These are phyloP conservation scores for Xestobium rufovillosum DNA, from an alignment of 2,888 invertebrate species.

Conservation along the genomic window DNA sequence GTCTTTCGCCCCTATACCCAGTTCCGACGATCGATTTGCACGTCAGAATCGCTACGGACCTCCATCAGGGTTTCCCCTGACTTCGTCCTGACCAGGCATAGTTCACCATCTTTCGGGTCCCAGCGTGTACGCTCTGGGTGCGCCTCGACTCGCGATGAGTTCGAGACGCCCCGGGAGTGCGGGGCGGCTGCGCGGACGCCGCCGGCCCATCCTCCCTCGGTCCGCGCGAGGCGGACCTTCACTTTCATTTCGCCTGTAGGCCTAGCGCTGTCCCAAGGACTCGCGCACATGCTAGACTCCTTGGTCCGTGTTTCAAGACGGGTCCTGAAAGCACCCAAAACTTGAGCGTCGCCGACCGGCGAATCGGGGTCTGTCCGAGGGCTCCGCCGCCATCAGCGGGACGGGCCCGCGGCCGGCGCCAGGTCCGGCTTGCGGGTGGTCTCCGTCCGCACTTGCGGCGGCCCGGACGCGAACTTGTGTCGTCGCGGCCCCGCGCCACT, in stretches of 20 bases:
- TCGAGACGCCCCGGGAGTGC: slow-evolving; percentile 48
- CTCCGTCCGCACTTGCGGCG: slow-evolving; percentile 32
- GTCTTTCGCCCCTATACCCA: slow-evolving; percentile 66
- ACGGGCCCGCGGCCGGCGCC: slow-evolving; percentile 18
- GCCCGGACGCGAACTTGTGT: slow-evolving; percentile 20
- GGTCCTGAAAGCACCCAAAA: slow-evolving; percentile 48
- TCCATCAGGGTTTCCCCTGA: slow-evolving; percentile 63
- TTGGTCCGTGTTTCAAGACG: slow-evolving; percentile 75
- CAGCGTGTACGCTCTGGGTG: slow-evolving; percentile 59
- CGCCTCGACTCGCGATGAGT: slow-evolving; percentile 43
- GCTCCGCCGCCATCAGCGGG: slow-evolving; percentile 26
- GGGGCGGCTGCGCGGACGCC: slow-evolving; percentile 29
- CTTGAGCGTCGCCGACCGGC: slow-evolving; percentile 37
- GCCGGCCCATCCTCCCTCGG: slow-evolving; percentile 45
- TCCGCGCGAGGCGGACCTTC: slow-evolving; percentile 41
- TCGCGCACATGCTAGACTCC: slow-evolving; percentile 66
- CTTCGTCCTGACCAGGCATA: slow-evolving; percentile 65
- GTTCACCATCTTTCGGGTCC: slow-evolving; percentile 69
- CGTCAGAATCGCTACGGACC: slow-evolving; percentile 68
- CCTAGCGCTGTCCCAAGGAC: slow-evolving; percentile 55
- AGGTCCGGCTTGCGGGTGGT: slow-evolving; percentile 26
- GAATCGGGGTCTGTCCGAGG: slow-evolving; percentile 25
- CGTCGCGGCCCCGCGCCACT: slow-evolving; percentile 13
- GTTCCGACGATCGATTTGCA: slow-evolving; percentile 73
- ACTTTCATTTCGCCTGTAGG: slow-evolving; percentile 62